phyloP scores from a whole-genome alignment of 2,888 invertebrate genomes.

The Pherbina coryleti region DNA sequence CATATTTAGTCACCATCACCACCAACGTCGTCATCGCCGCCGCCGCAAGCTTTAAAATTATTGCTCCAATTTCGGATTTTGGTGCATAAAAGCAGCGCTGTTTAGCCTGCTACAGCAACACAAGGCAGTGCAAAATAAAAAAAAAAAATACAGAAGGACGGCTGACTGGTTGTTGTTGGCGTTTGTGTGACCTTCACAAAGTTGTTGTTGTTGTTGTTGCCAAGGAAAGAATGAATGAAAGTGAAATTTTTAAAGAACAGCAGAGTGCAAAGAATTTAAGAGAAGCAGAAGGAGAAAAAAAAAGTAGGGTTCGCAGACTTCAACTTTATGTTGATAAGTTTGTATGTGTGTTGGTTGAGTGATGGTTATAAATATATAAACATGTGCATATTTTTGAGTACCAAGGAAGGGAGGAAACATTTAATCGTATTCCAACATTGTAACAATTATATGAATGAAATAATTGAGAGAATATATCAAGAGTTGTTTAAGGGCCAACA shows the following conservation, averaged over 20 bases:
- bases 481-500: too few relatives aligned
- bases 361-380: neutral
- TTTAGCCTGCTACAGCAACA: neutral
- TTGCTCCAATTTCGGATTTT: constrained; percentile 31
- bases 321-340: neutral
- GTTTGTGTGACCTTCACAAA: constrained; percentile 33
- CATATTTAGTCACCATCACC: neutral
- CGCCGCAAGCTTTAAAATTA: constrained; percentile 26
- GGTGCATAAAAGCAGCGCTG: constrained; percentile 3
- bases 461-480: too few relatives aligned
- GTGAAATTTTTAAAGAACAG: constrained; percentile 21
- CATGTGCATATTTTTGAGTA: neutral
- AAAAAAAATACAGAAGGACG: neutral
- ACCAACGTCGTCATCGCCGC: neutral
- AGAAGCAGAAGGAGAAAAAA: neutral
- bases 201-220: constrained; percentile 10
- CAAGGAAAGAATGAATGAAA: constrained; percentile 33
- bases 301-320: neutral
- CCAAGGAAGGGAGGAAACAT: neutral
- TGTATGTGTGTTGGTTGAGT: neutral
- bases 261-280: neutral
- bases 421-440: too few relatives aligned
- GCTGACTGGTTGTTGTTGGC: neutral
- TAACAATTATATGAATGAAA: too few relatives aligned
- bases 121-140: neutral